Evolutionary conservation across 2,797 vertebrate genomes (phyloP), one percentile per base, ranked within the genome.

Genomic region (Protonibea diacanthus): DNA sequence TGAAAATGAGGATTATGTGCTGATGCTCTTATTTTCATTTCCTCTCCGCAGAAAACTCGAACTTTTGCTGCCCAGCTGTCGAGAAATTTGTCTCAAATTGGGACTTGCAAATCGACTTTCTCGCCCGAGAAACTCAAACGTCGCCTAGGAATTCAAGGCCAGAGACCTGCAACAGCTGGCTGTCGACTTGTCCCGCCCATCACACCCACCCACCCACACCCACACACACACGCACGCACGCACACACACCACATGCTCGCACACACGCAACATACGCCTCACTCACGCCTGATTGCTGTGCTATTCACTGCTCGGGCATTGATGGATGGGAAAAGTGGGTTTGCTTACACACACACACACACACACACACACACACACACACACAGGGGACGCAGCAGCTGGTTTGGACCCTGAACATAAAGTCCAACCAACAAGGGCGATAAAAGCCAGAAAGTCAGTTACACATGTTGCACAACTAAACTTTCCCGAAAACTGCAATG

Each of bases 121-220:
- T 38, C 33, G 33, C 60, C 45, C 4, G 4, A 52, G 21, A 75
- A 80, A 23, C 64, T 83, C 6, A 70, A 73, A 84, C 66, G 44
- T 73, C 17, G 33, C 67, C 79, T 25, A 80, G 90, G 88, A 92
- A 92, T 91, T 90, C 76, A 69, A 85, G 72, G 45, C 81, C 27
- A 29, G 53, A 80, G 72, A 89, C 74, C 66, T 60, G 71, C 87
- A 92, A 88, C 93, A 93, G 90, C 93, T 91, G 89, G 81, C 84
- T 67, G 62, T 60, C 25, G 21, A 47, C 38, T 82, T 40, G 23
- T 60, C 74, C 85, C 81, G 47, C 88, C 90, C 88, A 74, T 53
- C 76, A 14, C 81, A 38, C 74, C 45, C 75, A 52, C 76, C 21
- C 61, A 76, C 63, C 58, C 77, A 51, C 83, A 53, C 75, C 68